Conservation (phyloP, 2,888 invertebrate genomes). For the Amorpha juglandis region DNA sequence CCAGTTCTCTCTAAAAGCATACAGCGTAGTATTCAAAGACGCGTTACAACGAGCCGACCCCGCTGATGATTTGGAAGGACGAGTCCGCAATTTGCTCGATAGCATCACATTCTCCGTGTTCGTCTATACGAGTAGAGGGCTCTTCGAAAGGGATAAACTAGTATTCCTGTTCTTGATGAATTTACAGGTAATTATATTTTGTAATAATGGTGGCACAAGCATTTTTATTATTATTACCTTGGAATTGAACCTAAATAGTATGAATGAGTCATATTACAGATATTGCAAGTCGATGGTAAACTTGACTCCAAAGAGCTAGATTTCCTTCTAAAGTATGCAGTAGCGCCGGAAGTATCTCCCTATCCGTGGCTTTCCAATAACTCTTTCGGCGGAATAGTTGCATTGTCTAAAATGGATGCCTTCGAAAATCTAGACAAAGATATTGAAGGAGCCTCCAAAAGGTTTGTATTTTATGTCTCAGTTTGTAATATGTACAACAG, state of each 20-base stretch:
- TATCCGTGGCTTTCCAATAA: conserved; percentile 92
- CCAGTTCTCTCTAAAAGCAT: conserved; percentile 97
- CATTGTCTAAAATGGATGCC: conserved; percentile 89
- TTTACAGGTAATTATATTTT: conserved; percentile 85
- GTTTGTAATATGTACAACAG: not conserved
- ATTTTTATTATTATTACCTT: not conserved
- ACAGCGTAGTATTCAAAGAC: conserved; percentile 95
- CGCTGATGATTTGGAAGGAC: conserved; percentile 87
- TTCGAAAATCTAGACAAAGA: conserved; percentile 94
- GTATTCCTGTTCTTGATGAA: conserved; percentile 95
- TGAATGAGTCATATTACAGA: conserved; percentile 42
- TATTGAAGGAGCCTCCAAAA: conserved; percentile 94
- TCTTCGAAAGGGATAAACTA: conserved; percentile 96
- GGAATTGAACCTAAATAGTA: not conserved
- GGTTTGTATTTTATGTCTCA: conserved; percentile 50
- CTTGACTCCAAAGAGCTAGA: conserved; percentile 91
- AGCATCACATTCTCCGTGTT: conserved; percentile 94
- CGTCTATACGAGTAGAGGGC: conserved; percentile 94
- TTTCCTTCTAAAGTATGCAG: conserved; percentile 93
- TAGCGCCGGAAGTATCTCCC: conserved; percentile 89
- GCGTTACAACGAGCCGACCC: conserved; percentile 89
- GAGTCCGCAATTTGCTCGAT: conserved; percentile 92
- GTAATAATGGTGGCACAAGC: not conserved
- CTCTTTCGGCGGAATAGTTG: conserved; percentile 93
- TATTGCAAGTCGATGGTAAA: conserved; percentile 83